A percentile compares a stretch with the other conserved stretches of the same genome.
These are phyloP conservation scores for Chloropsis hardwickii DNA, from an alignment of 2,113 vertebrate genomes.

Conservation along the genomic window DNA sequence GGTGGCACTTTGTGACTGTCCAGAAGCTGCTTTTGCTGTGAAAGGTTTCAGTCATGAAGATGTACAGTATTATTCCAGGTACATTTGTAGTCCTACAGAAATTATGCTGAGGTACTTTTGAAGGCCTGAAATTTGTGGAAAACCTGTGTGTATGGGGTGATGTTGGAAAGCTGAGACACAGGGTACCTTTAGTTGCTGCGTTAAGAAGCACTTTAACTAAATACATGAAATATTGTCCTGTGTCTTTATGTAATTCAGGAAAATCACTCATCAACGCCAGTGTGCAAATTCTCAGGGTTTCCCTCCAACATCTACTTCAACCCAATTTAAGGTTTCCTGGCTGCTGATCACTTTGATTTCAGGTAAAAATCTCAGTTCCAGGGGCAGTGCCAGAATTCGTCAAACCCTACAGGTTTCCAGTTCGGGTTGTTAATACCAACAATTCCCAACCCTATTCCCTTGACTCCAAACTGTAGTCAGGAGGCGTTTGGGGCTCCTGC, in stretches of 20 bases:
- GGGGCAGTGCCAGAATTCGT: neutral
- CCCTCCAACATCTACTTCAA: neutral
- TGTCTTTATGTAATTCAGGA: neutral
- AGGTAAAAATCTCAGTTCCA: neutral
- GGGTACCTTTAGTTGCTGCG: neutral
- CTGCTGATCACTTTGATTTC: neutral
- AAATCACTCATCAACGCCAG: neutral
- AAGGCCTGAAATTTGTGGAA: neutral
- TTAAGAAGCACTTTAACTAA: neutral
- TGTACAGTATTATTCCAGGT: neutral
- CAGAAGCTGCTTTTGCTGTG: neutral
- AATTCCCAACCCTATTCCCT: neutral
- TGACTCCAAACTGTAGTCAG: neutral
- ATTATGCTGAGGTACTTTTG: neutral
- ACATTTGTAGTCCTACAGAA: neutral
- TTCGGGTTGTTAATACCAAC: neutral
- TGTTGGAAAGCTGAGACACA: neutral
- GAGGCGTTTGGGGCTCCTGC: conserved; percentile 20
- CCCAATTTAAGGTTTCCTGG: neutral
- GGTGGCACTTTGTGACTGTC: neutral
- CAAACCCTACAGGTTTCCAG: neutral
- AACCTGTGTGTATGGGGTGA: neutral
- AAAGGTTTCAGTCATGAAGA: neutral
- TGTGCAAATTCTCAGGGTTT: neutral
- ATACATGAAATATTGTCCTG: neutral